A percentile compares a stretch with the other conserved stretches of the same genome.
phyloP scores from a whole-genome alignment of 2,113 vertebrate genomes.

The Epinephelus fuscoguttatus region DNA sequence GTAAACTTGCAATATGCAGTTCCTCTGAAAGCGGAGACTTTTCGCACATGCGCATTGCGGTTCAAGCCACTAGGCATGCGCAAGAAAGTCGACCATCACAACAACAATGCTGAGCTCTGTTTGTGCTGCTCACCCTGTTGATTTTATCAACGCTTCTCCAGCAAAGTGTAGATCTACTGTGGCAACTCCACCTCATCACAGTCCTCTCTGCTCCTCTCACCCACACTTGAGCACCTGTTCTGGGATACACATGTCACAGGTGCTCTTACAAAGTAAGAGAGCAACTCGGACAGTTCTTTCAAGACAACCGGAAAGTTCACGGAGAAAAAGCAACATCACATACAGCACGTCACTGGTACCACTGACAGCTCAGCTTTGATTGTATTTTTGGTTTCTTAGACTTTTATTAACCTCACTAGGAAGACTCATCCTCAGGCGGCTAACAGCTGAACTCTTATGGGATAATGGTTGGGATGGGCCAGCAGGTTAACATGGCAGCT shows the following conservation, averaged over 20 bases:
- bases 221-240: too few relatives aligned
- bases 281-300: constrained; percentile 28
- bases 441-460: neutral
- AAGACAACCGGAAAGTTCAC: constrained; percentile 33
- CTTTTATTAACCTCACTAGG: neutral
- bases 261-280: constrained; percentile 5
- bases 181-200: too few relatives aligned
- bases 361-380: neutral
- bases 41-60: too few relatives aligned
- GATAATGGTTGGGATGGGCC: constrained; percentile 25
- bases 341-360: neutral
- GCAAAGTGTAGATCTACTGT: too few relatives aligned
- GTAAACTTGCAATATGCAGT: too few relatives aligned
- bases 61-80: too few relatives aligned
- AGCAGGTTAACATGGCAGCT: constrained; percentile 43
- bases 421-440: neutral
- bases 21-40: too few relatives aligned
- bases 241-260: constrained; percentile 1
- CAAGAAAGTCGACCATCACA: too few relatives aligned
- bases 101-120: too few relatives aligned
- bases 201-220: too few relatives aligned
- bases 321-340: neutral
- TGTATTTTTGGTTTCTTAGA: neutral
- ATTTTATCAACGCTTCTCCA: too few relatives aligned
- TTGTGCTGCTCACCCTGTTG: too few relatives aligned